A percentile compares a stretch with the other conserved stretches of the same genome.
phyloP scores from a whole-genome alignment of 2,888 invertebrate genomes.

The Itoplectis maculator region DNA sequence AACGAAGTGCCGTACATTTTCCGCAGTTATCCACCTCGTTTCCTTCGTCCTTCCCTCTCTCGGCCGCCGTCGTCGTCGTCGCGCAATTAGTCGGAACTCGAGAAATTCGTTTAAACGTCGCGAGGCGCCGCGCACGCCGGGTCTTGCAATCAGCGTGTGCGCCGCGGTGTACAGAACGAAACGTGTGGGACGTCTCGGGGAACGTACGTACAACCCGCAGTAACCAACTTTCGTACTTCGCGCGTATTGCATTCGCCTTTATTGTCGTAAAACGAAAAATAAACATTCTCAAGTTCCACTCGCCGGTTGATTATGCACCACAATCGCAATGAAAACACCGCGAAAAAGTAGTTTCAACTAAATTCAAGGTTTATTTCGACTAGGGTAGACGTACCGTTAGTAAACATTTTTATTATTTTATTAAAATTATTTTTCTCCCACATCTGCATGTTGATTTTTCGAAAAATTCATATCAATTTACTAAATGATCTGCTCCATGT shows the following conservation, averaged over 20 bases:
- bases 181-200: constrained; percentile 1
- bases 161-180: background rate
- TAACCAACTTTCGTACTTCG: background rate
- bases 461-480: no score
- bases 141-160: constrained; percentile 40
- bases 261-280: background rate
- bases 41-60: constrained; percentile 54
- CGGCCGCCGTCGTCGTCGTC: background rate
- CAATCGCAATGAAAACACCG: no score
- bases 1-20: constrained; percentile 77
- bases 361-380: no score
- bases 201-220: background rate
- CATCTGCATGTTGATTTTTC: no score
- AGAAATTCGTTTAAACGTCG: constrained; percentile 72
- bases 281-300: background rate
- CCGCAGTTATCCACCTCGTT: constrained; percentile 66
- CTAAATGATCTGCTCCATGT: no score
- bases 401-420: no score
- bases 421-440: no score
- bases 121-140: constrained; percentile 45
- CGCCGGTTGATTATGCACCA: background rate
- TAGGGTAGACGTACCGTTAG: no score
- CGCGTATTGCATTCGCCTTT: no score
- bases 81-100: constrained; percentile 79
- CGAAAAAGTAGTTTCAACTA: no score